Percentiles rank a stretch among this genome's conserved stretches.
Evolutionary conservation across 35 echinoderm and acorn worm species (phyloP).

Genomic region (Chiridota heheva): DNA sequence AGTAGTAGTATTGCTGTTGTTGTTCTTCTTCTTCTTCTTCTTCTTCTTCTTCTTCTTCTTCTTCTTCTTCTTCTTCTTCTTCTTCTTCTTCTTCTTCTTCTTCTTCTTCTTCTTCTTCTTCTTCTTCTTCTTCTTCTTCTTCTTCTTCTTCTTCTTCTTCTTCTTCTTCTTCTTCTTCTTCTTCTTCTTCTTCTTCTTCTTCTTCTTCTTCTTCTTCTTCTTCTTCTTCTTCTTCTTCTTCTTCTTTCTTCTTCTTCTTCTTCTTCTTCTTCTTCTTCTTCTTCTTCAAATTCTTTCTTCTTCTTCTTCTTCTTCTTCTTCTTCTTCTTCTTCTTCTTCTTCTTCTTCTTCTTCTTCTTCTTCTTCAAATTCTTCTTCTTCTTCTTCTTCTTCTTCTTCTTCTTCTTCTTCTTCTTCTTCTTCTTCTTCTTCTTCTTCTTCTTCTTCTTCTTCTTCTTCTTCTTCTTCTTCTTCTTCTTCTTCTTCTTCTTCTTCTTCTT

Average conservation of each 20-base stretch:
- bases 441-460: no score
- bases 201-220: constrained; percentile 4
- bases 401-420: no score
- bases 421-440: neutral
- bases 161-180: neutral
- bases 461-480: no score
- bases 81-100: neutral
- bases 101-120: neutral
- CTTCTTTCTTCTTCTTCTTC: neutral
- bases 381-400: neutral
- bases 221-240: neutral
- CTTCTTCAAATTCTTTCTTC: no score
- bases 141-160: neutral
- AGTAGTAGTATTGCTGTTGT: neutral
- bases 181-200: neutral
- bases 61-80: neutral
- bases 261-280: neutral
- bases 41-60: neutral
- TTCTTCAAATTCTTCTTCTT: no score
- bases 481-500: no score
- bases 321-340: neutral
- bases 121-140: neutral
- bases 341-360: neutral
- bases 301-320: neutral
- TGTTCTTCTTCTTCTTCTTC: neutral